Percentiles rank a stretch among this genome's conserved stretches.
phyloP scores from a whole-genome alignment of 2,113 vertebrate species.

The Gallinago undulata region DNA sequence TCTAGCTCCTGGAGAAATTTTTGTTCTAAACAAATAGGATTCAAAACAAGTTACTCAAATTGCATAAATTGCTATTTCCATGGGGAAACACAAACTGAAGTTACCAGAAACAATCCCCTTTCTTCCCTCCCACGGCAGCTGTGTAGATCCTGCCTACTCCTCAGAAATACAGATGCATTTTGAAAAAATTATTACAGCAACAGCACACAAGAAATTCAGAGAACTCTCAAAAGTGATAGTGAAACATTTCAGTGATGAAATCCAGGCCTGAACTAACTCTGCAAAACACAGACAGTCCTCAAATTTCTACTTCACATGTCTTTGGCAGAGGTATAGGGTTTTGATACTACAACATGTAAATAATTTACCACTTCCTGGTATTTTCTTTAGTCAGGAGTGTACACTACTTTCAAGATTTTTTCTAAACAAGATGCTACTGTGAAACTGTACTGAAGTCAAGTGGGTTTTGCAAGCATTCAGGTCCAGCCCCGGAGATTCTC shows the following conservation, averaged over 20 bases:
- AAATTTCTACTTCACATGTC: neutral
- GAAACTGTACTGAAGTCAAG: neutral
- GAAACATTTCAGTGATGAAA: neutral
- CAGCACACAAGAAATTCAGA: neutral
- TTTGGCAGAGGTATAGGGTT: neutral
- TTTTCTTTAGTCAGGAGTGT: neutral
- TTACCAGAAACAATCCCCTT: slow-evolving; percentile 38
- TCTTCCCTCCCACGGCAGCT: neutral
- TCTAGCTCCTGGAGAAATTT: neutral
- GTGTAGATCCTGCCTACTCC: neutral
- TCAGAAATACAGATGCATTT: neutral
- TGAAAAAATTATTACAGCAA: neutral
- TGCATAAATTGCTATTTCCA: slow-evolving; percentile 28
- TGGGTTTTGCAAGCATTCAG: neutral
- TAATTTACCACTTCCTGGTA: neutral
- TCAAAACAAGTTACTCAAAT: slow-evolving; percentile 31
- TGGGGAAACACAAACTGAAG: slow-evolving; percentile 22
- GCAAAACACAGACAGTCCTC: neutral
- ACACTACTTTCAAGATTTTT: neutral
- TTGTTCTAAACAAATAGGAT: neutral
- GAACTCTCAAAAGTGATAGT: neutral
- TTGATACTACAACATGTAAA: neutral
- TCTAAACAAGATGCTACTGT: neutral
- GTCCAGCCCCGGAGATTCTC: neutral
- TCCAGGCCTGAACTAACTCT: neutral